Conservation (phyloP, 2,113 vertebrate genomes). For the Zosterops pallidus region DNA sequence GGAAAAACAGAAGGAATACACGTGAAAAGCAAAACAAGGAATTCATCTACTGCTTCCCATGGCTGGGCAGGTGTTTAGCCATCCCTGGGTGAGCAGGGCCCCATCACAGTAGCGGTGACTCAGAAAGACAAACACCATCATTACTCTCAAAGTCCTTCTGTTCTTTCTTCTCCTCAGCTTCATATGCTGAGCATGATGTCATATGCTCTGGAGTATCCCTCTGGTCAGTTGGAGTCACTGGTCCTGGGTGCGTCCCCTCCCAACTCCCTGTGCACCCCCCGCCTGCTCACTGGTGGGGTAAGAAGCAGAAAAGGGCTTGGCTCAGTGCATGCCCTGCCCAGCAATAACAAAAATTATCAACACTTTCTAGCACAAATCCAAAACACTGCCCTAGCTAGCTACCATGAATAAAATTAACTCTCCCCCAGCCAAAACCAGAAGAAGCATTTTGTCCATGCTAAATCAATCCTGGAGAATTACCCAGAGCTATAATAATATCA, state of each 20-base stretch:
- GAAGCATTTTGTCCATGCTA: not conserved
- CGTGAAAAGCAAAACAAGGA: not conserved
- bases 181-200: not conserved
- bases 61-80: not conserved
- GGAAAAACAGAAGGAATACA: not conserved
- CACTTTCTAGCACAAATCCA: not conserved
- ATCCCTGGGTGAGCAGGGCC: not conserved
- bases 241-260: not conserved
- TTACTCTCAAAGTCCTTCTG: not conserved
- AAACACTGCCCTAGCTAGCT: not conserved
- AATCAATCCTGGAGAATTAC: not conserved
- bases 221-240: not conserved
- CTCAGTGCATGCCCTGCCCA: not conserved
- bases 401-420: not conserved
- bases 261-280: not conserved
- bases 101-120: accelerated
- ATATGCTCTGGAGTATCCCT: not conserved
- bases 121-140: not conserved
- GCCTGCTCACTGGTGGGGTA: not conserved
- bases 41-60: not conserved
- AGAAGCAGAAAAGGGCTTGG: not conserved
- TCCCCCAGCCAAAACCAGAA: not conserved
- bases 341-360: not conserved
- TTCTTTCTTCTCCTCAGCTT: not conserved
- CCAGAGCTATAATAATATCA: not conserved